Conservation (phyloP, 1,140 invertebrate species). For the Leptestheria dahalacensis region DNA sequence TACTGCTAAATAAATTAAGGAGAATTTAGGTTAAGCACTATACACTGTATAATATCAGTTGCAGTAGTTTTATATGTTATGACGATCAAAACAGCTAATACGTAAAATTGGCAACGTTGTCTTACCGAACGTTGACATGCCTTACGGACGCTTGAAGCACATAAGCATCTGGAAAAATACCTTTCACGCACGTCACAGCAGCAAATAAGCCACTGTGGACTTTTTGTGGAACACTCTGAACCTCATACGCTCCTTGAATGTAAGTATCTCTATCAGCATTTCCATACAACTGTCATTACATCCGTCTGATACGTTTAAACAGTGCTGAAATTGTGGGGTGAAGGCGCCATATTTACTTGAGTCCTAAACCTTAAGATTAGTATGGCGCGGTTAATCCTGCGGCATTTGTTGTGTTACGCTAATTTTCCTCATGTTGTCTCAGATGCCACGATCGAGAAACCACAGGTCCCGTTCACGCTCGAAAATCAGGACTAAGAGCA, state of each 20-base stretch:
- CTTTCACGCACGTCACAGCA: background rate
- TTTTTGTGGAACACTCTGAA: constrained; percentile 15
- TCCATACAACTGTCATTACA: background rate
- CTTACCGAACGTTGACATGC: background rate
- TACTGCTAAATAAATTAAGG: no score
- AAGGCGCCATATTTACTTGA: constrained; percentile 9
- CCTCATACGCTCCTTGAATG: constrained; percentile 12
- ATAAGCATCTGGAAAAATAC: background rate
- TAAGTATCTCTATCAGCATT: background rate
- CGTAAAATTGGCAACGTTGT: background rate
- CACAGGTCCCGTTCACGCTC: constrained; percentile 2
- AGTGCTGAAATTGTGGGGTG: no score
- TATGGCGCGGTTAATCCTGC: background rate
- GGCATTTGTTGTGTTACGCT: background rate
- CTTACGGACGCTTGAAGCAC: background rate
- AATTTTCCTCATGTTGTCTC: background rate
- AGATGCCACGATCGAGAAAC: constrained; percentile 10
- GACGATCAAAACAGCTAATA: background rate
- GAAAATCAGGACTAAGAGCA: background rate
- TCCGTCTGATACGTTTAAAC: background rate
- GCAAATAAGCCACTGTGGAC: constrained; percentile 13
- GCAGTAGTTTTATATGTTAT: background rate
- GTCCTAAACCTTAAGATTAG: no score
- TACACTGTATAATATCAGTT: background rate
- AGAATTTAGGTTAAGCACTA: no score